A percentile compares a stretch with the other conserved stretches of the same genome.
These are phyloP conservation scores for Heterotilapia buettikoferi DNA, from an alignment of 2,113 vertebrate genomes.

Conservation along the genomic window DNA sequence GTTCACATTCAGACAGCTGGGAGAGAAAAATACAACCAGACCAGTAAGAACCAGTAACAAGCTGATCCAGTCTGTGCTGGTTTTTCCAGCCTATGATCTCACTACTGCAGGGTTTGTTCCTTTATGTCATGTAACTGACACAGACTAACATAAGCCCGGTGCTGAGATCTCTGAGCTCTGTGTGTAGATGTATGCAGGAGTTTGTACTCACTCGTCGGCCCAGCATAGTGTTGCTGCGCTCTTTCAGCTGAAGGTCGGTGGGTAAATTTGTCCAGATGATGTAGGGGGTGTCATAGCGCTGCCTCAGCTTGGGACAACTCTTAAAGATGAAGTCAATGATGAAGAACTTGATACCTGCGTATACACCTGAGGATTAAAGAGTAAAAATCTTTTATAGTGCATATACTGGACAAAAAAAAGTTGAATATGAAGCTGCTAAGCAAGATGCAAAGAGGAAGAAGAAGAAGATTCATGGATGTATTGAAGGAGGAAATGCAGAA, in stretches of 20 bases:
- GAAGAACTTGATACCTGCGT: conserved; percentile 94
- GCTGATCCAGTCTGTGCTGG: not conserved
- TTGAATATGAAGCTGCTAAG: not conserved
- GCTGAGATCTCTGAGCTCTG: not conserved
- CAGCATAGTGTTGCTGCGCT: conserved; percentile 71
- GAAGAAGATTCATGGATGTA: not conserved
- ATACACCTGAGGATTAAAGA: conserved; percentile 74
- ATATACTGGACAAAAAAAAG: not conserved
- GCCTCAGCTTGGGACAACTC: conserved; percentile 87
- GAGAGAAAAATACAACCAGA: conserved; percentile 73
- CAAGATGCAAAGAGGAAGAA: not conserved
- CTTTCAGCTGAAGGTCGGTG: conserved; percentile 95
- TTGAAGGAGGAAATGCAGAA: not conserved
- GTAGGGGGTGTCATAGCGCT: conserved; percentile 90
- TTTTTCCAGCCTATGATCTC: not conserved
- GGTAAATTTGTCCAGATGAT: conserved; percentile 89
- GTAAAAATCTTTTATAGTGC: not conserved
- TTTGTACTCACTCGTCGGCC: conserved; percentile 78
- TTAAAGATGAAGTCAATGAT: conserved; percentile 94
- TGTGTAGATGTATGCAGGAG: not conserved
- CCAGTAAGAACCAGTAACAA: not conserved
- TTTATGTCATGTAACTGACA: not conserved
- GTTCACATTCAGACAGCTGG: conserved; percentile 86
- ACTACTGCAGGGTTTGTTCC: not conserved
- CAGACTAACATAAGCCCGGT: not conserved